These are phyloP conservation scores for Trididemnum clinides DNA, from an alignment of 23 tunicate species.

Conservation along the genomic window DNA sequence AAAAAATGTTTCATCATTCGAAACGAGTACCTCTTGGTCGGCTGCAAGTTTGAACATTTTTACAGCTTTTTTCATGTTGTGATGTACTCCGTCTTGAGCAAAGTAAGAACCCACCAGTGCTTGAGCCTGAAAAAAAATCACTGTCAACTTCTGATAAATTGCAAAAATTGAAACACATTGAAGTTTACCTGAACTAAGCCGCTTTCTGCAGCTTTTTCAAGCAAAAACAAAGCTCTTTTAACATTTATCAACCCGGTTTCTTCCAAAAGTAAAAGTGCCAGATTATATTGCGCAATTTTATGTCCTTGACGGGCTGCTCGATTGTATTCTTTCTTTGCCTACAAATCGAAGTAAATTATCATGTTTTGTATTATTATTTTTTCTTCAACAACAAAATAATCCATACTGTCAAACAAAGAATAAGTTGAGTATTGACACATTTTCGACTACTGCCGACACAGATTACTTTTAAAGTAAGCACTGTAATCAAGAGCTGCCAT, in stretches of 20 bases:
- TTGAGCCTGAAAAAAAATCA: constrained; percentile 42
- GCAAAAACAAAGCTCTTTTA: constrained; percentile 13
- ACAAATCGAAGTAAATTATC: neutral
- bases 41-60: constrained; percentile 52
- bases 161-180: neutral
- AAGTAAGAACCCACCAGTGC: constrained; percentile 21
- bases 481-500: no score
- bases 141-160: no score
- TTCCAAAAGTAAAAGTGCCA: constrained; percentile 33
- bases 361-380: no score
- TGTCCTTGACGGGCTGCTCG: constrained; percentile 51
- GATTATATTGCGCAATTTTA: constrained; percentile 48
- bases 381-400: no score
- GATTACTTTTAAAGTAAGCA: no score
- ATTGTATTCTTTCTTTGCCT: constrained; percentile 39
- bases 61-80: constrained; percentile 62
- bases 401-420: no score
- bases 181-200: constrained; percentile 33
- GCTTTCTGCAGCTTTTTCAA: constrained; percentile 45
- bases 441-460: no score
- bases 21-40: constrained; percentile 31
- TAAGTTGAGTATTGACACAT: no score
- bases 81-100: constrained; percentile 35
- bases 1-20: no score
- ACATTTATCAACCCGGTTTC: neutral